These are phyloP conservation scores for Lapara coniferarum DNA, from an alignment of 2,888 invertebrate genomes.

Conservation along the genomic window DNA sequence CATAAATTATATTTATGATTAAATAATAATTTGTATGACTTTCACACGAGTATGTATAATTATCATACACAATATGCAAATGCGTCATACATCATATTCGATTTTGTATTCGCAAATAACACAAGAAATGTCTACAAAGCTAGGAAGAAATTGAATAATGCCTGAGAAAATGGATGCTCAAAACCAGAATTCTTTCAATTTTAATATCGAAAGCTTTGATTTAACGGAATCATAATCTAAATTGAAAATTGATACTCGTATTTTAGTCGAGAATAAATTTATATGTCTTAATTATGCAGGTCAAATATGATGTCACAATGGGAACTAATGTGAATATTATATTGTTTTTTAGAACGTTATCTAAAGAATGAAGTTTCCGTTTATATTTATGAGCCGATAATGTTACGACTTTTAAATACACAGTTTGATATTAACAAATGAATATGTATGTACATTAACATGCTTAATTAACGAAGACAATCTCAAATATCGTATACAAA, in stretches of 20 bases:
- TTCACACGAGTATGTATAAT: too few relatives aligned
- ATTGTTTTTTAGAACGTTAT: conserved; percentile 13
- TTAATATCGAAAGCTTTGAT: too few relatives aligned
- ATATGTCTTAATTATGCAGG: conserved; percentile 6
- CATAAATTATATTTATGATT: background rate
- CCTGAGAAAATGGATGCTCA: background rate
- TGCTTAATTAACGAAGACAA: conserved; percentile 19
- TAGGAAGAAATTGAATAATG: background rate
- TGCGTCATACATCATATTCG: too few relatives aligned
- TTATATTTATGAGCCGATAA: conserved; percentile 19
- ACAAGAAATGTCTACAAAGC: too few relatives aligned
- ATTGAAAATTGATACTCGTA: background rate
- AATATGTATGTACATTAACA: conserved; percentile 24
- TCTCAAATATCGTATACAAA: conserved; percentile 13
- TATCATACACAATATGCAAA: too few relatives aligned
- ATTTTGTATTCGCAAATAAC: too few relatives aligned
- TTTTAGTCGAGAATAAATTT: conserved; percentile 26
- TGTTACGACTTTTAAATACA: conserved; percentile 17
- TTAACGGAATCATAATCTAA: background rate
- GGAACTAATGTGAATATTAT: conserved; percentile 8
- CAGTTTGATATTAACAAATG: conserved; percentile 20
- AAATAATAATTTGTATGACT: too few relatives aligned
- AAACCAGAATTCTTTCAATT: background rate
- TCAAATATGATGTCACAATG: conserved; percentile 8
- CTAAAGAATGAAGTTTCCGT: conserved; percentile 17